Base-by-base conservation (phyloP, 1,140 invertebrate genomes). In the Temnothorax curvispinosus region DNA sequence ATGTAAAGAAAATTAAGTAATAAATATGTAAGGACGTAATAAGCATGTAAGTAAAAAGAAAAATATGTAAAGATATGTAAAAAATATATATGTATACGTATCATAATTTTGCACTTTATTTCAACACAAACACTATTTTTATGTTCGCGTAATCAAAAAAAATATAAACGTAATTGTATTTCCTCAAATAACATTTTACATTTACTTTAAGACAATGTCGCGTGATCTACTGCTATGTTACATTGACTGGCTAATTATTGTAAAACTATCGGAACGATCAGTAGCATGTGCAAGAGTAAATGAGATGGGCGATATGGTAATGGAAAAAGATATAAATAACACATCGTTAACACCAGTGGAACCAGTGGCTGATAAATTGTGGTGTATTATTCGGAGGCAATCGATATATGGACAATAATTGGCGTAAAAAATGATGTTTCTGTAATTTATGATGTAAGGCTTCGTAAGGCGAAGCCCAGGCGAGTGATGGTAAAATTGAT, bases 351-450 rank as follows among this genome's bases (percentile, higher is more conserved):
- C 65, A 71, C 11, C 27, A 52, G 27, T 18, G 27, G 18, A 32
- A 47, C 13, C 15, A 44, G 11, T 44, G 38, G 38, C 38, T 58
- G 41, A 6, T 60, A 50, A 74, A 47, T 74, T 38, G 41, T 60
- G 32, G 11, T 32, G 27, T 38, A 74, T 74, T 84, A 75, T 50
- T 84, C 27, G 32, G 62, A 84, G 69, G 41, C 56, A 41, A 62
- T 84, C 54, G 44, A 84, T 74, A 35, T 82, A 60, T 71, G 50
- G 15, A 60, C 56, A 62, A 74, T 84, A 84, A 84, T 60, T 84
- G 56, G 13, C 44, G 41, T 62, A 27, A 84, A 75, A 75, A 84
- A 62, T 60, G 11, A 50, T 6, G 32, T 32, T 11, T 41, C 15
- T 62, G 27, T 75, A 84, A 84, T 84, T 84, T 84, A 84, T 47